These are phyloP conservation scores for Sinelater perroti DNA, from an alignment of 2,888 invertebrate species.

Conservation along the genomic window DNA sequence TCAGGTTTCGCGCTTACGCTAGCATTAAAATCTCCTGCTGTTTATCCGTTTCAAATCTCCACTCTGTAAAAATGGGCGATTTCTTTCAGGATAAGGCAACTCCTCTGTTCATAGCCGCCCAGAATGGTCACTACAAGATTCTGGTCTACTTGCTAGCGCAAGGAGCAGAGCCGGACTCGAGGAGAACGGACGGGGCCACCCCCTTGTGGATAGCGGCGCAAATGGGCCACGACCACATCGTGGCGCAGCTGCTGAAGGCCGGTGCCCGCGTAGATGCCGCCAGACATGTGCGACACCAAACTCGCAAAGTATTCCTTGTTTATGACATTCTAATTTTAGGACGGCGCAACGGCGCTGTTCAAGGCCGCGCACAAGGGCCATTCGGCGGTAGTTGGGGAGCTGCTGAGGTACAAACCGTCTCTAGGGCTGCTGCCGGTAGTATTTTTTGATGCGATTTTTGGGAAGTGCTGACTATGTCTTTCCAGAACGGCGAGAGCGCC, in stretches of 20 bases:
- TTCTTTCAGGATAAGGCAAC: slow-evolving; percentile 84
- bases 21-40: too few species aligned
- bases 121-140: slow-evolving; percentile 90
- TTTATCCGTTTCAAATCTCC: too few species aligned
- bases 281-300: slow-evolving; percentile 71
- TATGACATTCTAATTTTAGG: slow-evolving; percentile 65
- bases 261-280: slow-evolving; percentile 83
- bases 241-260: slow-evolving; percentile 76
- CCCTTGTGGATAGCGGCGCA: slow-evolving; percentile 95
- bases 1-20: too few species aligned
- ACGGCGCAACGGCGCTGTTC: slow-evolving; percentile 93
- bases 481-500: slow-evolving; percentile 90
- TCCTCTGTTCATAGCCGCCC: slow-evolving; percentile 90
- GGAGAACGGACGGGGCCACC: slow-evolving; percentile 85
- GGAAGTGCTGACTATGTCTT: too few species aligned
- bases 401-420: slow-evolving; percentile 84
- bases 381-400: slow-evolving; percentile 82
- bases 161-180: slow-evolving; percentile 77
- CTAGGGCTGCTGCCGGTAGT: slow-evolving; percentile 81
- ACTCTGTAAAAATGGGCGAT: too few species aligned
- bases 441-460: slow-evolving; percentile 25
- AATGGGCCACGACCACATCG: slow-evolving; percentile 90
- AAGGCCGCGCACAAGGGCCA: slow-evolving; percentile 97
- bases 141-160: slow-evolving; percentile 75
- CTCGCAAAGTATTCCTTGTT: background rate